Evolutionary conservation across 2,888 invertebrate species (phyloP).

Genomic region (Chironomus riparius): DNA sequence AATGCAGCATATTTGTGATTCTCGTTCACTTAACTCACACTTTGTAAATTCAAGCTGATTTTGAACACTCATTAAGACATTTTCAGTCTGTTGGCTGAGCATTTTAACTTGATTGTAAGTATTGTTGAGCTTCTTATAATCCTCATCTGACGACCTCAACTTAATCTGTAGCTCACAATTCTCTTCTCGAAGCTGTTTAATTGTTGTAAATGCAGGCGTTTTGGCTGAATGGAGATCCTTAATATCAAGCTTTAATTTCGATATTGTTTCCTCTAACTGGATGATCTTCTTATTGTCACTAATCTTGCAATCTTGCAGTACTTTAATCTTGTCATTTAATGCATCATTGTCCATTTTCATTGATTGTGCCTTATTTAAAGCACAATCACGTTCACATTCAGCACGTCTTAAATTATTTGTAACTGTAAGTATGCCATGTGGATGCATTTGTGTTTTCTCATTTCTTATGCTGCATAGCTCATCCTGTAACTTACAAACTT

Average conservation of each 20-base stretch:
- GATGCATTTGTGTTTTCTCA: neutral
- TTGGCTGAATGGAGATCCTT: conserved; percentile 9
- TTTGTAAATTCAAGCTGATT: conserved; percentile 20
- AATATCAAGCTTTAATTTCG: neutral
- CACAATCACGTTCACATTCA: conserved; percentile 48
- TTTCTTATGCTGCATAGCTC: neutral
- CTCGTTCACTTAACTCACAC: conserved; percentile 9
- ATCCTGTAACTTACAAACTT: neutral
- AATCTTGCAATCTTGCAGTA: neutral
- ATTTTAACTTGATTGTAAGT: conserved; percentile 18
- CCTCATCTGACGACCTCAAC: neutral
- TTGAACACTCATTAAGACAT: conserved; percentile 12
- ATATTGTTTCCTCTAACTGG: conserved; percentile 7
- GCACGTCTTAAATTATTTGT: conserved; percentile 33
- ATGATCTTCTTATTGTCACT: conserved; percentile 7
- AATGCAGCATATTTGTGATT: conserved; percentile 11
- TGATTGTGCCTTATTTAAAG: conserved; percentile 47
- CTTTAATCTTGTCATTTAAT: conserved; percentile 45
- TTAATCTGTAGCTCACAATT: conserved; percentile 21
- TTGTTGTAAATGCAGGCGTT: conserved; percentile 7
- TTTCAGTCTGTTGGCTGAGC: conserved; percentile 19
- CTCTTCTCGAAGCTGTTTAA: conserved; percentile 16
- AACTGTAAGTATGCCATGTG: neutral
- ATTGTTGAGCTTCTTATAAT: conserved; percentile 15
- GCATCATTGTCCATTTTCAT: conserved; percentile 52